These are phyloP conservation scores for Limnodromus scolopaceus DNA, from an alignment of 2,797 vertebrate species.

Conservation along the genomic window DNA sequence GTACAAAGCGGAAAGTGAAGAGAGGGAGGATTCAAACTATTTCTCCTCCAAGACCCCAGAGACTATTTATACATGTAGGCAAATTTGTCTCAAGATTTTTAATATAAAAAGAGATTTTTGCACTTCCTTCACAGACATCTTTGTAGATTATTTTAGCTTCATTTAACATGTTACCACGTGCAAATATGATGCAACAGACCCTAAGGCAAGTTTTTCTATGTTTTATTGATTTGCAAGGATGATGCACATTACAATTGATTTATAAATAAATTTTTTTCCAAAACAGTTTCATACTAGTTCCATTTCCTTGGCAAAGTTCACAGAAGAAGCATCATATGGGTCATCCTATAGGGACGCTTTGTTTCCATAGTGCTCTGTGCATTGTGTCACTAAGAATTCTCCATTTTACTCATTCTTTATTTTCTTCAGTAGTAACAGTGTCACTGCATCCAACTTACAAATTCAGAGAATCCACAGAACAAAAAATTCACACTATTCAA, in stretches of 20 bases:
- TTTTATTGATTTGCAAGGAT: not conserved
- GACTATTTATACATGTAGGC: not conserved
- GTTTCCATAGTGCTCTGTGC: not conserved
- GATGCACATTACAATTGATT: not conserved
- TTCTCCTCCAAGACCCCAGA: not conserved
- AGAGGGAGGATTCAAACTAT: not conserved
- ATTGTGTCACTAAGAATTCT: not conserved
- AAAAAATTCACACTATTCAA: not conserved
- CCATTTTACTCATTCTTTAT: not conserved
- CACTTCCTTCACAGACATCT: not conserved
- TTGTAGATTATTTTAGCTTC: not conserved
- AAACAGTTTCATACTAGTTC: not conserved
- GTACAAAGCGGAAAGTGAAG: not conserved
- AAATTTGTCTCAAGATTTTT: not conserved
- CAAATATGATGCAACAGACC: not conserved
- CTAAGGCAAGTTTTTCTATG: not conserved
- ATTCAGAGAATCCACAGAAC: not conserved
- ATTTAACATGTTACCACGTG: not conserved
- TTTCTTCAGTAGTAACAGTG: not conserved
- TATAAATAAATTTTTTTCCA: not conserved
- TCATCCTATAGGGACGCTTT: not conserved
- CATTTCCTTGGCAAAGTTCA: not conserved
- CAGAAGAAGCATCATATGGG: not conserved
- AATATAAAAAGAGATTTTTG: not conserved
- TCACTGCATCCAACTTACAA: not conserved